Evolutionary conservation across 2,113 vertebrate genomes (phyloP).

Genomic region (Clupea harengus): DNA sequence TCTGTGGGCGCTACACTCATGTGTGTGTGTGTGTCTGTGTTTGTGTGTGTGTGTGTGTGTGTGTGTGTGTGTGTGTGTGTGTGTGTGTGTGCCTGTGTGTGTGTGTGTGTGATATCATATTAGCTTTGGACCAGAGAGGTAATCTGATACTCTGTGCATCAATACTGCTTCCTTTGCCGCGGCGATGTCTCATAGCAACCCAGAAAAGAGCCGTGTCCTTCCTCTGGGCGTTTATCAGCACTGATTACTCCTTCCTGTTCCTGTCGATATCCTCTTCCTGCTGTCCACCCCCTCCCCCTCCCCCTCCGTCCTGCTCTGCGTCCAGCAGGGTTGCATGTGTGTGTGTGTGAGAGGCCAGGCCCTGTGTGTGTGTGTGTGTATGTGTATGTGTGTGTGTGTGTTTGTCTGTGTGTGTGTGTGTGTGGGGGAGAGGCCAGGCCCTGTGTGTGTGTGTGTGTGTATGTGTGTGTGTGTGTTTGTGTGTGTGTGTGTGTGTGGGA

Average conservation of each 20-base stretch:
- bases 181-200: neutral
- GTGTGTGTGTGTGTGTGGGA: too few species aligned
- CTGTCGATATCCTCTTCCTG: slow-evolving; percentile 36
- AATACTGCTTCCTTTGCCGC: neutral
- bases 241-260: slow-evolving; percentile 44
- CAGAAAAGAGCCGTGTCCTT: neutral
- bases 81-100: neutral
- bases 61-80: neutral
- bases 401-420: too few species aligned
- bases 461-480: too few species aligned
- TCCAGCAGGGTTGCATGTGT: neutral
- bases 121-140: neutral
- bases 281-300: neutral
- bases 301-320: neutral
- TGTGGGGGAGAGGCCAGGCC: neutral
- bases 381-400: neutral
- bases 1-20: too few species aligned
- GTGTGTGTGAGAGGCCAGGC: too few species aligned
- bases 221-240: slow-evolving; percentile 17
- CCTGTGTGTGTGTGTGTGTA: too few species aligned
- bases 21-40: too few species aligned
- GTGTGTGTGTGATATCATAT: neutral
- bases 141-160: neutral
- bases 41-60: neutral
- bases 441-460: too few species aligned